Conservation (phyloP, 2,113 vertebrate genomes). For the Calcarius ornatus region DNA sequence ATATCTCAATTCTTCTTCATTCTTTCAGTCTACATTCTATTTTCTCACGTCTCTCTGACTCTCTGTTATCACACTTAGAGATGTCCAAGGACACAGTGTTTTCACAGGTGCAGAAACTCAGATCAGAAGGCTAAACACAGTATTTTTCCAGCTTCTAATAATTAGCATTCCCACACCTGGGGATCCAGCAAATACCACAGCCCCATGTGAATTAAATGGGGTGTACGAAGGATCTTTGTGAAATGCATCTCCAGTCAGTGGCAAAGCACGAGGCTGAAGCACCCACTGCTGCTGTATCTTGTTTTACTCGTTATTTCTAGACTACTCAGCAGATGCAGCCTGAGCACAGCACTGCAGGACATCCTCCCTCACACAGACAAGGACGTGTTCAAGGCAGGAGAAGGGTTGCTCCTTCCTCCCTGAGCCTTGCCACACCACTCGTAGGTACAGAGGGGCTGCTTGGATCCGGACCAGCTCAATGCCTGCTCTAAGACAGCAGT, state of each 20-base stretch:
- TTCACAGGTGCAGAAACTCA: too few species aligned
- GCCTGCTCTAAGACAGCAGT: background rate
- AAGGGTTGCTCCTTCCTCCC: background rate
- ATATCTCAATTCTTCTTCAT: too few species aligned
- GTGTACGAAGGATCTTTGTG: fast-evolving
- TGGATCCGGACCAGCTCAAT: background rate
- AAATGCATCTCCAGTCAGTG: background rate
- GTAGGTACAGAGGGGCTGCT: background rate
- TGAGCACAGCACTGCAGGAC: background rate
- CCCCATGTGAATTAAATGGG: background rate
- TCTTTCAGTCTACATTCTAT: too few species aligned
- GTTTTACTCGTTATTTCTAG: background rate
- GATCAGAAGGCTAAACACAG: too few species aligned
- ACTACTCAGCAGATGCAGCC: background rate
- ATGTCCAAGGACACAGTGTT: too few species aligned
- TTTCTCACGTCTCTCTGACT: too few species aligned
- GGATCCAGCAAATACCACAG: too few species aligned
- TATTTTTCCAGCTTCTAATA: too few species aligned
- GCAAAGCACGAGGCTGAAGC: background rate
- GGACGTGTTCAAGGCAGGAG: fast-evolving
- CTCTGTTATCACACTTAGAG: too few species aligned
- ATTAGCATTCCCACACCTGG: too few species aligned
- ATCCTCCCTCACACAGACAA: background rate
- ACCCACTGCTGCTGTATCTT: background rate
- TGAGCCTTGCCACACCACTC: fast-evolving